These are phyloP conservation scores for Planococcus citri DNA, from an alignment of 1,140 invertebrate genomes.

Conservation along the genomic window DNA sequence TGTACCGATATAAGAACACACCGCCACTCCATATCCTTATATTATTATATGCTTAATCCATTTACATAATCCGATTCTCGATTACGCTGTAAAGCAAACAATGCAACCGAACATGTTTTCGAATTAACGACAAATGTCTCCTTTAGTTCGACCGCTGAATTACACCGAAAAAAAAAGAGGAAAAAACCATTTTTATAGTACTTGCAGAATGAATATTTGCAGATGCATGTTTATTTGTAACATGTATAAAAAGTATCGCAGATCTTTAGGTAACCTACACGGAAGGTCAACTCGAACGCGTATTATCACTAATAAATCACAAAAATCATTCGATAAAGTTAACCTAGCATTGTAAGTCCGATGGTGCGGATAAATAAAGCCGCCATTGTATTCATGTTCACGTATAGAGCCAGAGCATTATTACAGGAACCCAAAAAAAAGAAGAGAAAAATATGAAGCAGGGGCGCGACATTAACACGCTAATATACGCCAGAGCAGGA, in stretches of 20 bases:
- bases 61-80: constrained; percentile 6
- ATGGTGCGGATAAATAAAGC: neutral
- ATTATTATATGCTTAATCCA: too few species aligned
- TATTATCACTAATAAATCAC: neutral
- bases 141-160: neutral
- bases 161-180: neutral
- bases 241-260: too few species aligned
- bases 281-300: neutral
- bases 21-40: too few species aligned
- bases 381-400: neutral
- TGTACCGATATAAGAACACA: too few species aligned
- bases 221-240: neutral
- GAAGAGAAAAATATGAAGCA: too few species aligned
- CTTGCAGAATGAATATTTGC: neutral
- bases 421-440: too few species aligned
- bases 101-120: neutral
- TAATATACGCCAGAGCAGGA: neutral
- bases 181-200: too few species aligned
- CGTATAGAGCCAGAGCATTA: too few species aligned
- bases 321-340: neutral
- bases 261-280: neutral
- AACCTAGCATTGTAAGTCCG: neutral
- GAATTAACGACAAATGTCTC: neutral
- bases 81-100: neutral
- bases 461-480: neutral